Conservation (phyloP, 2,113 vertebrate genomes). For the Chamaetylas fuelleborni region DNA sequence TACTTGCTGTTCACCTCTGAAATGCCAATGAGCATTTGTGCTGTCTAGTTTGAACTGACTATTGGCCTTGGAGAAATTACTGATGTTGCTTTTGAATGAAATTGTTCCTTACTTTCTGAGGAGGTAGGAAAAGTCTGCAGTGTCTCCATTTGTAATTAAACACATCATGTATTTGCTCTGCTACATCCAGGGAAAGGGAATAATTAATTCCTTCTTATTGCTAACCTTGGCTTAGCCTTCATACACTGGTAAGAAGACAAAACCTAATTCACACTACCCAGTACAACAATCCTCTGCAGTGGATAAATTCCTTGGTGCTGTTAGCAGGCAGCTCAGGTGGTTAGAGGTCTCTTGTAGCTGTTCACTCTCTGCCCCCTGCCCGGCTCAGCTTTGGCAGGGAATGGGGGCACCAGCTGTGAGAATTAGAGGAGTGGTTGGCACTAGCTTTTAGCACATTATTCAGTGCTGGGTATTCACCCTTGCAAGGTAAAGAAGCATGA, state of each 20-base stretch:
- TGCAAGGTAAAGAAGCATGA: background rate
- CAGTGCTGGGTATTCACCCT: background rate
- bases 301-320: background rate
- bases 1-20: constrained; percentile 41
- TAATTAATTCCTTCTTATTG: background rate
- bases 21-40: constrained; percentile 58
- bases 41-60: constrained; percentile 37
- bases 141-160: background rate
- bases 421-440: background rate
- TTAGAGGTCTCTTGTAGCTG: background rate
- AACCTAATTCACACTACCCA: background rate
- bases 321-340: background rate
- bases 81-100: background rate
- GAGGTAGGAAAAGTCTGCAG: background rate
- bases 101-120: background rate
- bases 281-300: background rate
- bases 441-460: background rate
- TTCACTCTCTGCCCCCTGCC: background rate
- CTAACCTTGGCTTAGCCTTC: background rate
- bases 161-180: background rate
- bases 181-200: background rate
- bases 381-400: background rate
- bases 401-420: background rate
- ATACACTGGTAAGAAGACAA: background rate
- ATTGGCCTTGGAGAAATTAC: constrained; percentile 23